phyloP scores from a whole-genome alignment of 2,888 invertebrate species.

The Hyppa rectilinea region DNA sequence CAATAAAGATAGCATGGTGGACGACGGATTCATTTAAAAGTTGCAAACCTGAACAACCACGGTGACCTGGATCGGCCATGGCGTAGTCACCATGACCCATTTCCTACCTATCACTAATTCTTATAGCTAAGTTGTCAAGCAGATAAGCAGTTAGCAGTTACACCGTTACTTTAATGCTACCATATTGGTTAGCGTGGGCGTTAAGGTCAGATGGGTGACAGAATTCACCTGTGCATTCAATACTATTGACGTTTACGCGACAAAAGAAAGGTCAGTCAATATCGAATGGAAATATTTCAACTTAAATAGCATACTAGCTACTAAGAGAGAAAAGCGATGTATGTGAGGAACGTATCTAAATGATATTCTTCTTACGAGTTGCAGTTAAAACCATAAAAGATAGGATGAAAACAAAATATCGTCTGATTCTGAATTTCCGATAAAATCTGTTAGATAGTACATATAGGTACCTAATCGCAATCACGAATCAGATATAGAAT shows the following conservation, averaged over 20 bases:
- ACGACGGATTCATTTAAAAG: conserved; percentile 46
- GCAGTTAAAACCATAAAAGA: conserved; percentile 1
- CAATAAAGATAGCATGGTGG: conserved; percentile 48
- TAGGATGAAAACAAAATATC: conserved; percentile 36
- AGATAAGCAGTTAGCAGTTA: conserved; percentile 50
- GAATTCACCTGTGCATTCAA: conserved; percentile 38
- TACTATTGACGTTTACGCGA: conserved; percentile 3
- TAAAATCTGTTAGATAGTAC: conserved; percentile 39
- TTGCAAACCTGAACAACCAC: conserved; percentile 34
- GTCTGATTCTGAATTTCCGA: conserved; percentile 32
- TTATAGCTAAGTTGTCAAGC: conserved; percentile 35
- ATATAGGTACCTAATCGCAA: conserved; percentile 25
- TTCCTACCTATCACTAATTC: conserved; percentile 47
- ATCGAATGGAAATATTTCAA: not conserved
- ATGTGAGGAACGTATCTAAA: not conserved
- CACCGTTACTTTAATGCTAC: conserved; percentile 40
- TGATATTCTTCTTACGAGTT: not conserved
- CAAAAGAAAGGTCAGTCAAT: conserved; percentile 3
- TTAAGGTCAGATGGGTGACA: conserved; percentile 28
- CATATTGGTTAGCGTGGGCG: conserved; percentile 40
- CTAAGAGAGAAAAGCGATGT: not conserved
- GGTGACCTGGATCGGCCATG: conserved; percentile 48
- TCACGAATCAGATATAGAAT: conserved; percentile 44
- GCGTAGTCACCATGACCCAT: conserved; percentile 45
- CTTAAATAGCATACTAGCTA: not conserved